Percentiles rank a stretch among this genome's conserved stretches.
These are phyloP conservation scores for Limonius californicus DNA, from an alignment of 1,140 invertebrate species.

Conservation along the genomic window DNA sequence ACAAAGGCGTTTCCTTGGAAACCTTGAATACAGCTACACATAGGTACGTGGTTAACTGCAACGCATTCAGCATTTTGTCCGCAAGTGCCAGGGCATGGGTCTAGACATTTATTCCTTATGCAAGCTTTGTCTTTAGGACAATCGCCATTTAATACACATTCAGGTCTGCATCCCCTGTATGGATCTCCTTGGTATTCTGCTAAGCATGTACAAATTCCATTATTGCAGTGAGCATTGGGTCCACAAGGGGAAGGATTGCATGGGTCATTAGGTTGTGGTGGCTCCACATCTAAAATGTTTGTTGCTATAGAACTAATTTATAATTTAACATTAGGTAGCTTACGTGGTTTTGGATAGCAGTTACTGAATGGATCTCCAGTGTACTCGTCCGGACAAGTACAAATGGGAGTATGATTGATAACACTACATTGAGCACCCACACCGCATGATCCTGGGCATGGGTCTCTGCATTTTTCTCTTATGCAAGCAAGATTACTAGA, in stretches of 20 bases:
- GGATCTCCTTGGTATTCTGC: conserved; percentile 67
- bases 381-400: conserved; percentile 64
- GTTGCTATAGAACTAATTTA: conserved; percentile 23
- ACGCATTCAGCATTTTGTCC: conserved; percentile 63
- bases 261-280: conserved; percentile 47
- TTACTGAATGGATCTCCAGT: conserved; percentile 55
- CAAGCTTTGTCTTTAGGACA: conserved; percentile 67
- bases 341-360: conserved; percentile 40
- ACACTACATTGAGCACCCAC: conserved; percentile 65
- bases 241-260: conserved; percentile 69
- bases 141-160: conserved; percentile 65
- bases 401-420: conserved; percentile 66
- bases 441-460: conserved; percentile 71
- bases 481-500: conserved; percentile 62
- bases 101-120: conserved; percentile 62
- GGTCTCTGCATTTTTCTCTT: conserved; percentile 56
- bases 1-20: conserved; percentile 62
- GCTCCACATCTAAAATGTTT: conserved; percentile 19
- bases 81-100: conserved; percentile 67
- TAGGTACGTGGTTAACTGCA: conserved; percentile 66
- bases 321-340: conserved; percentile 36
- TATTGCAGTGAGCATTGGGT: conserved; percentile 56
- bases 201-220: conserved; percentile 61
- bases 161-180: conserved; percentile 62
- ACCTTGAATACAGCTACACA: conserved; percentile 64